Conservation (phyloP, 2,797 vertebrate genomes). For the Rhinoraja longicauda region DNA sequence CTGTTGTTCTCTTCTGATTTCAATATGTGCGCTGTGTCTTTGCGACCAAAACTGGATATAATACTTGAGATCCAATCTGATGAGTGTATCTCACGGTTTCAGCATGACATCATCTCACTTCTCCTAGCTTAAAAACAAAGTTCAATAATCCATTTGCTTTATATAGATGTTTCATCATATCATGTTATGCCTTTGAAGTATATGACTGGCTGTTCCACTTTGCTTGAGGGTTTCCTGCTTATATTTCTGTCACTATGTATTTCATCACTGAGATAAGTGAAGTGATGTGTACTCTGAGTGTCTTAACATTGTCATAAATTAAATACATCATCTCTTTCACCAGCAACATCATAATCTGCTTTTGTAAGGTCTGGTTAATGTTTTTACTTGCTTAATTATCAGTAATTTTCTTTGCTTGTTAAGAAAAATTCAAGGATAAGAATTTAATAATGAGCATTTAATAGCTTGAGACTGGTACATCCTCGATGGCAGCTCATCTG, state of each 20-base stretch:
- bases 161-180: background rate
- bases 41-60: background rate
- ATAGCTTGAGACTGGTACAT: background rate
- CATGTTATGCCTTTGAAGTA: constrained; percentile 6
- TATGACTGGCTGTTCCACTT: background rate
- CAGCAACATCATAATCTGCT: background rate
- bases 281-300: background rate
- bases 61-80: background rate
- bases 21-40: background rate
- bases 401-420: background rate
- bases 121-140: background rate
- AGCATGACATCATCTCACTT: background rate
- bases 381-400: background rate
- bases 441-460: background rate
- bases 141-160: background rate
- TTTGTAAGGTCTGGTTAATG: background rate
- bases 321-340: background rate
- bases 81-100: background rate
- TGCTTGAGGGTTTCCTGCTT: background rate
- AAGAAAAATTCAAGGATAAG: background rate
- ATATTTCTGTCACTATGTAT: background rate
- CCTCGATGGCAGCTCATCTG: background rate
- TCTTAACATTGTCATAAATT: background rate
- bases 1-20: background rate
- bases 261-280: background rate